Base-by-base conservation (phyloP, 2,888 invertebrate species). In the Dolomedes plantarius region DNA sequence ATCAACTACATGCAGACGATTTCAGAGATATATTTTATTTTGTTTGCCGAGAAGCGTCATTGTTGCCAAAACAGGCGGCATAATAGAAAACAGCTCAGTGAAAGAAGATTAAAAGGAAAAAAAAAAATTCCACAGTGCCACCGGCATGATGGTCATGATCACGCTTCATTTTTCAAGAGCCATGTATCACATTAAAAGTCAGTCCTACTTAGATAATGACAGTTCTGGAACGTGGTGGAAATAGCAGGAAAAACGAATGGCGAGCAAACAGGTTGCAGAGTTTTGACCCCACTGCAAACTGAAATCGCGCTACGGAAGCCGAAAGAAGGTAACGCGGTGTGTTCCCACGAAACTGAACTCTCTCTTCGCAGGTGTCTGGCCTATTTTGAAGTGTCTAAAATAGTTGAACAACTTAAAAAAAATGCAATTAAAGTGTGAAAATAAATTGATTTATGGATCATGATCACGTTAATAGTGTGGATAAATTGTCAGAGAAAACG, bases 161-260 rank as follows among this genome's bases (percentile, higher is more conserved):
- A 23, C 23, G 19, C 56, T 56, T 56, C 56, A 56, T 56, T 23
- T 23, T 56, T 2, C 56, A 23, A 23, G 23, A 56, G 5, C 56
- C 56, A 56, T 56, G 56, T 56, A 56, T 56, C 56, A 56, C 19
- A 23, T 56, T 46, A 1, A 16, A 56, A 56, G 7, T n/a, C 56
- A 56, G 56, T 2, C 56, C 56, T 23, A 23, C 56, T 56, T 56
- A 16, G 46, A 19, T 56, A 56, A 56, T 56, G 56, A 56, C 56
- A 56, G 56, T 56, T 56, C 56, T 56, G 23, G 56, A 56, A 56
- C 56, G 56, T 56, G 56, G 56, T 23, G 23, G 23, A n/a, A 56
- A 23, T 23, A 56, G 23, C 23, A 56, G 56, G 56, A 23, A 56
- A 56, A 56, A 7, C 16, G 41, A 56, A 3, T 23, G 5, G 7